Base-by-base conservation (phyloP, 2,888 invertebrate species). In the Eupeodes luniger region DNA sequence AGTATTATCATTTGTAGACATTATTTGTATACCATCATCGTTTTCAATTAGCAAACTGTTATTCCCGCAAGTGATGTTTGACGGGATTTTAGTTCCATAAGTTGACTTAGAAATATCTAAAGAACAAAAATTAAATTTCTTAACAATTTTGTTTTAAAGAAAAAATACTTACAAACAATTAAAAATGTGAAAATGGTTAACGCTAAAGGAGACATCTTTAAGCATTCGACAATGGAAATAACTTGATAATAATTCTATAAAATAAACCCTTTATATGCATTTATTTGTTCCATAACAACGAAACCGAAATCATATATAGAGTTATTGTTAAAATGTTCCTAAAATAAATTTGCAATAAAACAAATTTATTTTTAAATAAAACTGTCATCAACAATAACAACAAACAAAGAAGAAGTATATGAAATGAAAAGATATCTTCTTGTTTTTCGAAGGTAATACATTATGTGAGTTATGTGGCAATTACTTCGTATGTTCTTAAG, bases 191-290 rank as follows among this genome's bases (percentile, higher is more conserved):
- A 70, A 44, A 55, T 53, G 9, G 9, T 1, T 5, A 55, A 4
- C 7, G 3, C 55, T 36, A 40, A 70, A 40, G 44, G 9, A 55
- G 40, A 70, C 70, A 70, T 70, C 70, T 55, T 70, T 2, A 14
- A 44, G 40, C 19, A 55, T 2, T 5, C 19, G 40, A 6, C 5
- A 40, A 4, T 67, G 36, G 16, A 51, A 36, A 36, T 36, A 12
- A 51, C 55, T 55, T 70, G 70, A 53, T 7, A 55, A 12, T 14
- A 19, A 40, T 19, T 9, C 4, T 16, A 7, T 11, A 5, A 34
- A 67, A 36, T 51, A 10, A 51, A 11, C 40, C 19, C 2, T 40
- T 55, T 70, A 70, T 70, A 70, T 7, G 12, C 16, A 55, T 12
- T 36, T 53, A 16, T 7, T 55, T 14, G 70, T 55, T 70, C 14